Evolutionary conservation across 2,113 vertebrate genomes (phyloP).

Genomic region (Indicator maculatus): DNA sequence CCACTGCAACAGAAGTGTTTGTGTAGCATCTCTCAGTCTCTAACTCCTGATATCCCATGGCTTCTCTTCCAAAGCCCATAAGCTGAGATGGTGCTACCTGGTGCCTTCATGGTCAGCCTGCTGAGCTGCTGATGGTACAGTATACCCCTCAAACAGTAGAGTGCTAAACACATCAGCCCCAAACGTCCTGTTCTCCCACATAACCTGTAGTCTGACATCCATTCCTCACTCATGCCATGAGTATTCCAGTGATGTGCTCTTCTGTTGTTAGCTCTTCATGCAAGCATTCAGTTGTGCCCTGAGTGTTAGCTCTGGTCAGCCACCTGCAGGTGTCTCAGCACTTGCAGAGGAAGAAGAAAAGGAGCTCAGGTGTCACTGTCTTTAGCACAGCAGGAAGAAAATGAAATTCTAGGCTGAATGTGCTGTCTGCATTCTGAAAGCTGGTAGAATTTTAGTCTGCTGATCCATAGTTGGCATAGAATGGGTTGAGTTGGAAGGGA

Average conservation of each 20-base stretch:
- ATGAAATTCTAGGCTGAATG: neutral
- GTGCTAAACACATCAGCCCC: neutral
- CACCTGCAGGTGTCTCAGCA: conserved; percentile 10
- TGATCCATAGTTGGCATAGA: neutral
- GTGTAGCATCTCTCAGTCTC: neutral
- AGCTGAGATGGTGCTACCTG: conserved; percentile 49
- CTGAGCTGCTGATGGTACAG: conserved; percentile 37
- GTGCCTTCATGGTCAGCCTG: conserved; percentile 34
- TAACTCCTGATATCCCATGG: conserved; percentile 52
- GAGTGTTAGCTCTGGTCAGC: neutral
- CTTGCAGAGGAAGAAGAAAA: neutral
- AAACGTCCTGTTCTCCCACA: neutral
- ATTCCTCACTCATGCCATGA: neutral
- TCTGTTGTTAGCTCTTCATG: neutral
- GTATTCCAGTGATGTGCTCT: neutral
- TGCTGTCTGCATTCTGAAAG: neutral
- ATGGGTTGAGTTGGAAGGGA: no score
- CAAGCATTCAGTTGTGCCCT: neutral
- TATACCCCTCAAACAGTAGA: neutral
- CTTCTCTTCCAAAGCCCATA: conserved; percentile 68
- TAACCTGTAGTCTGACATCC: neutral
- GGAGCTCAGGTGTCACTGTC: neutral
- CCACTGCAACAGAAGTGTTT: neutral
- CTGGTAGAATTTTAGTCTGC: neutral
- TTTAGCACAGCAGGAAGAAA: neutral